Conservation (phyloP, 2,113 vertebrate species). For the Panthera leo region DNA sequence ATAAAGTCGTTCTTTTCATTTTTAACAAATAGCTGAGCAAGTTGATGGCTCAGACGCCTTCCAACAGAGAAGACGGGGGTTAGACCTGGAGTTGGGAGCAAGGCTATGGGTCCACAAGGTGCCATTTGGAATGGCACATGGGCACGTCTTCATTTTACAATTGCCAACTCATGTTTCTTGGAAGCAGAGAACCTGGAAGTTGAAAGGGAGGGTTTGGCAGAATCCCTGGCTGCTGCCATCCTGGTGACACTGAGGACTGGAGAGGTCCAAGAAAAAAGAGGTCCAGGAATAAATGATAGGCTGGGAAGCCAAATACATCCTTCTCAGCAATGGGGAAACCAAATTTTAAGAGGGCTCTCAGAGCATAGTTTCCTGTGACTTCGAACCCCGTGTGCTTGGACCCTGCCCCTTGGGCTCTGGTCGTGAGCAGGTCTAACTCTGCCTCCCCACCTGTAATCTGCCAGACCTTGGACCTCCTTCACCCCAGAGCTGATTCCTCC, state of each 20-base stretch:
- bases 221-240: neutral
- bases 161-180: neutral
- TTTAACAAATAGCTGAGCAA: constrained; percentile 1
- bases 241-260: neutral
- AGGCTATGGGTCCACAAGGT: neutral
- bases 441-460: neutral
- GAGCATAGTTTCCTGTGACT: neutral
- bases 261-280: neutral
- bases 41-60: neutral
- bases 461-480: neutral
- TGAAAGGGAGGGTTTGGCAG: neutral
- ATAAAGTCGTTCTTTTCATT: constrained; percentile 46
- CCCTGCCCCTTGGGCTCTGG: neutral
- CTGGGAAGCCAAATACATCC: neutral
- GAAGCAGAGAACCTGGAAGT: neutral
- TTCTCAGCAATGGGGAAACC: neutral
- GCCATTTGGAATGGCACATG: accelerated
- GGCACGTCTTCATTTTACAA: neutral
- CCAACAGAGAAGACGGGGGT: neutral
- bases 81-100: neutral
- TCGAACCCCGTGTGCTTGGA: too few relatives aligned
- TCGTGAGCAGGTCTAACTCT: accelerated
- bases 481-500: neutral
- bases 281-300: neutral
- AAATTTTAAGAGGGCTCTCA: neutral